phyloP scores from a whole-genome alignment of 2,113 vertebrate species.

The Hippocampus guttulatus region DNA sequence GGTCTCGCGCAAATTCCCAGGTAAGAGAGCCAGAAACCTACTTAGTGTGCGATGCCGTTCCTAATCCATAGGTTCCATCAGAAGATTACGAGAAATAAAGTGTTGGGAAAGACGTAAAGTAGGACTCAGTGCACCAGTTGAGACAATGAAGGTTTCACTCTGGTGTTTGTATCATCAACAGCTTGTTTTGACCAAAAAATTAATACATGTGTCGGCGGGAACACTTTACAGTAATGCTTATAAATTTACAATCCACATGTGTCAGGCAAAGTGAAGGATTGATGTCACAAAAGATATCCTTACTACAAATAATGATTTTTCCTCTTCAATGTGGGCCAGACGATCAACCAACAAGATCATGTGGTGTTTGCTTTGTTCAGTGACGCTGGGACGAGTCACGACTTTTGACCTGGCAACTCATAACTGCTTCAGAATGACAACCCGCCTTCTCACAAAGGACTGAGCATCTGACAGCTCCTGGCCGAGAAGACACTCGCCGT shows the following conservation, averaged over 20 bases:
- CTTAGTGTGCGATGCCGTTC: constrained; percentile 62
- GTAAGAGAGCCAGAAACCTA: constrained; percentile 69
- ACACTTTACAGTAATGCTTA: background rate
- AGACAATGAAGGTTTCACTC: constrained; percentile 64
- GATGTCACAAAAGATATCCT: no score
- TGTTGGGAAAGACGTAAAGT: constrained; percentile 63
- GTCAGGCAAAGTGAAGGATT: no score
- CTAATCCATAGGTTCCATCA: constrained; percentile 74
- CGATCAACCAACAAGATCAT: background rate
- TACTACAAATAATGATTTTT: constrained; percentile 6
- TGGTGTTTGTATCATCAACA: constrained; percentile 55
- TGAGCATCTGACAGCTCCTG: no score
- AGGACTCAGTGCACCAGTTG: constrained; percentile 60
- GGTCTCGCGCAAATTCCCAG: constrained; percentile 64
- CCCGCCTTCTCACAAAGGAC: background rate
- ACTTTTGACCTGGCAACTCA: no score
- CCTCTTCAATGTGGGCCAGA: constrained; percentile 17
- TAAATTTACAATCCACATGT: background rate
- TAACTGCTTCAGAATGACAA: no score
- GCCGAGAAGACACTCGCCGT: no score
- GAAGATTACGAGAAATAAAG: constrained; percentile 72
- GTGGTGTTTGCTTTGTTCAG: background rate
- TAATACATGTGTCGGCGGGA: constrained; percentile 9
- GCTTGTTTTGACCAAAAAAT: constrained; percentile 40
- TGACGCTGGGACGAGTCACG: no score